These are phyloP conservation scores for Lacerta viridis DNA, from an alignment of 2,797 vertebrate genomes.

Conservation along the genomic window DNA sequence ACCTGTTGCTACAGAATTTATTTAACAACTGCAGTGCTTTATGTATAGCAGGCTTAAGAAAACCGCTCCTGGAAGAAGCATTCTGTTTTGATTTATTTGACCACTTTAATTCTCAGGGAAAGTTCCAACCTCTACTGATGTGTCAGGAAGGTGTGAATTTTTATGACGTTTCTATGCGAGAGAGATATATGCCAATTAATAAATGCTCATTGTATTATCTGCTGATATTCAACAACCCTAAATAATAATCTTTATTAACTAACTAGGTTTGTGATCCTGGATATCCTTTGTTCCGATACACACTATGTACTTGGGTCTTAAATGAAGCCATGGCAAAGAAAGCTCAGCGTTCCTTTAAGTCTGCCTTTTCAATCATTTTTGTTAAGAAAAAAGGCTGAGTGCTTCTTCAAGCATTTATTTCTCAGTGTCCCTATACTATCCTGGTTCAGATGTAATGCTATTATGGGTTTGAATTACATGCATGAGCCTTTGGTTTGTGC, in stretches of 20 bases:
- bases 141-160: background rate
- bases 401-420: background rate
- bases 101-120: background rate
- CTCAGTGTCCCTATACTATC: background rate
- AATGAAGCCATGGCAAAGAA: background rate
- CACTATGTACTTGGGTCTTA: background rate
- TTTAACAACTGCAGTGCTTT: background rate
- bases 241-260: background rate
- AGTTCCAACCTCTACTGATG: background rate
- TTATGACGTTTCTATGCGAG: background rate
- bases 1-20: background rate
- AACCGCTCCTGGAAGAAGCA: background rate
- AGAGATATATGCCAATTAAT: background rate
- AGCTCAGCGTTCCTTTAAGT: background rate
- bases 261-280: background rate
- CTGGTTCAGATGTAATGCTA: background rate
- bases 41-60: background rate
- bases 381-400: background rate
- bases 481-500: background rate
- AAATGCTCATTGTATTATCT: background rate
- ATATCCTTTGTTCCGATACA: conserved; percentile 9
- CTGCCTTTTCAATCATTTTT: background rate
- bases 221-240: background rate
- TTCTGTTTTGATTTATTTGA: conserved; percentile 1
- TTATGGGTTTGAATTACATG: background rate